Base-by-base conservation (phyloP, 2,797 vertebrate species). In the Thalassophryne amazonica region DNA sequence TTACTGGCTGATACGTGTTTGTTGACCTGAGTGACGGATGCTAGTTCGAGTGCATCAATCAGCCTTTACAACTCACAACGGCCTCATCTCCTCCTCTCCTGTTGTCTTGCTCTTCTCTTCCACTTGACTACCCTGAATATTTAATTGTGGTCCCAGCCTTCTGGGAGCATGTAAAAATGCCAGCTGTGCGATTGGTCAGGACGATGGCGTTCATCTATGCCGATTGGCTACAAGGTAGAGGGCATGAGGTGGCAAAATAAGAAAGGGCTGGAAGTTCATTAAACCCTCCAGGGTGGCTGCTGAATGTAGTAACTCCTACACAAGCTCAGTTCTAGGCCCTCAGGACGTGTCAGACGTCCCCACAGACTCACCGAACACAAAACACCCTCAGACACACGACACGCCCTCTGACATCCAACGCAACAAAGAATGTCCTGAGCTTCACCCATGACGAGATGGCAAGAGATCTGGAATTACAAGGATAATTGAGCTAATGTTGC, bases 91-190 rank as follows among this genome's bases (percentile, higher is more conserved):
- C 45, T 38, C 33, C 57, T 16, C 37, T 38, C 39, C 40, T 29
- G 32, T 28, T 54, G 58, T 61, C 35, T 13, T 42, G 20, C 25
- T 38, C 48, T 38, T 58, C 61, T 66, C 80, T 88, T 86, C 78
- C 45, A 54, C 86, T 86, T 52, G 54, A 79, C 78, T 86, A 76
- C 72, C 73, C 86, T 87, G 85, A 82, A 90, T 87, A 73, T 67
- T 63, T 90, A 86, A 90, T 88, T 76, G 73, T 14, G 60, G 77
- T 28, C 64, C 31, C 60, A 47, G 72, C 81, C 81, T 88, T 86
- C 79, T 74, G 61, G 73, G 62, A 84, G 70, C 53, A 76, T 43
- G 82, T 83, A 81, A 88, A 88, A 83, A 89, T 17, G 51, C 35
- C 60, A 42, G 50, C 37, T 32, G 34, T 49, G 35, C 74, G 68